A percentile compares a stretch with the other conserved stretches of the same genome.
Evolutionary conservation across 2,888 invertebrate species (phyloP).

Genomic region (Gnatocerus cornutus): DNA sequence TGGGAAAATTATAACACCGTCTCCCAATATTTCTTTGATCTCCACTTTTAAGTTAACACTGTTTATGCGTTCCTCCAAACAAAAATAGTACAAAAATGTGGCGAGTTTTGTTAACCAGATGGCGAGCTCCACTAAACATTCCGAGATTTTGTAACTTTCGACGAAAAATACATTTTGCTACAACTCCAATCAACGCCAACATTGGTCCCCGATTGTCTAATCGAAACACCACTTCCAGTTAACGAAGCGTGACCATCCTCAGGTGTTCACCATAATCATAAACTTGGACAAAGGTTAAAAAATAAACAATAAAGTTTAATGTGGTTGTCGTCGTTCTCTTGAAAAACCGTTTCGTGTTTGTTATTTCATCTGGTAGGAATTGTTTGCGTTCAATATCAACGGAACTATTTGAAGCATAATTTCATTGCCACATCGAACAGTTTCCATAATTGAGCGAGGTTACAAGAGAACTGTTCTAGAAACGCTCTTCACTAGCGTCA

Average conservation of each 20-base stretch:
- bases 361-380: background rate
- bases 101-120: conserved; percentile 22
- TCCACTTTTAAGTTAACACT: conserved; percentile 14
- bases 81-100: conserved; percentile 25
- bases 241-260: conserved; percentile 26
- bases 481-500: background rate
- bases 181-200: background rate
- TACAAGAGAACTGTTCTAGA: no score
- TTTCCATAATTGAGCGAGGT: no score
- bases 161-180: no score
- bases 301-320: conserved; percentile 27
- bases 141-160: no score
- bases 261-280: conserved; percentile 26
- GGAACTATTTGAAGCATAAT: no score
- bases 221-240: conserved; percentile 23
- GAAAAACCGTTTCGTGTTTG: conserved; percentile 5
- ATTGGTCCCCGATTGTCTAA: conserved; percentile 2
- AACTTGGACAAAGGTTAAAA: conserved; percentile 20
- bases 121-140: conserved; percentile 3
- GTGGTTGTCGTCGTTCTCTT: background rate
- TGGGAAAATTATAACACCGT: conserved; percentile 16
- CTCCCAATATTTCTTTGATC: background rate
- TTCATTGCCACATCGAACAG: no score
- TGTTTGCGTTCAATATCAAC: background rate
- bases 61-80: conserved; percentile 22